Percentiles rank a stretch among this genome's conserved stretches.
These are phyloP conservation scores for Tanytarsus gracilentus DNA, from an alignment of 2,888 invertebrate genomes.

Conservation along the genomic window DNA sequence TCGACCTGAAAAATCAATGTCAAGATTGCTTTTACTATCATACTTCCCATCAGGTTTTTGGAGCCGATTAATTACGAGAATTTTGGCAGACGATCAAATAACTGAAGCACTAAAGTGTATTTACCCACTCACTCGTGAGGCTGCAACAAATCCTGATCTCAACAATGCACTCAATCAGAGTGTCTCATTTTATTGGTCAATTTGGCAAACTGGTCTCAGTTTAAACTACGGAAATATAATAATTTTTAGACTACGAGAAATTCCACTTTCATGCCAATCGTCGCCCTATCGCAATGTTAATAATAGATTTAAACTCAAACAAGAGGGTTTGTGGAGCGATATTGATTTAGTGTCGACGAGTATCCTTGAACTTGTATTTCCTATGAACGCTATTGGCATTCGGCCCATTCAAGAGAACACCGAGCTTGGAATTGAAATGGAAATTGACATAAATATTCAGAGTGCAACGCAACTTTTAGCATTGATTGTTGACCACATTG, in stretches of 20 bases:
- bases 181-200: conserved; percentile 75
- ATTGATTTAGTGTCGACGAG: conserved; percentile 71
- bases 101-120: conserved; percentile 67
- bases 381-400: conserved; percentile 43
- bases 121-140: conserved; percentile 63
- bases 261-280: conserved; percentile 50
- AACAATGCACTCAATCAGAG: background rate
- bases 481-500: conserved; percentile 88
- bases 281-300: conserved; percentile 46
- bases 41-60: conserved; percentile 98
- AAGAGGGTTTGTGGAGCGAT: conserved; percentile 80
- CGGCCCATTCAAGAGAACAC: conserved; percentile 14
- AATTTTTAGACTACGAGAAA: conserved; percentile 74
- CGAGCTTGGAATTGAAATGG: conserved; percentile 40
- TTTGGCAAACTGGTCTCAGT: conserved; percentile 89
- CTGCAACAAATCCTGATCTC: conserved; percentile 33
- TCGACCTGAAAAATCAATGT: conserved; percentile 51
- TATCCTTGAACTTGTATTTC: conserved; percentile 77
- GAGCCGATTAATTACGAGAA: conserved; percentile 86
- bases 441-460: conserved; percentile 70
- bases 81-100: conserved; percentile 80
- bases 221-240: conserved; percentile 74
- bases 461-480: conserved; percentile 75
- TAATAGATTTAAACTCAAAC: conserved; percentile 59
- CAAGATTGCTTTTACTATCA: conserved; percentile 79